These are phyloP conservation scores for Cynocephalus volans DNA, from an alignment of 2,113 vertebrate genomes.

Conservation along the genomic window DNA sequence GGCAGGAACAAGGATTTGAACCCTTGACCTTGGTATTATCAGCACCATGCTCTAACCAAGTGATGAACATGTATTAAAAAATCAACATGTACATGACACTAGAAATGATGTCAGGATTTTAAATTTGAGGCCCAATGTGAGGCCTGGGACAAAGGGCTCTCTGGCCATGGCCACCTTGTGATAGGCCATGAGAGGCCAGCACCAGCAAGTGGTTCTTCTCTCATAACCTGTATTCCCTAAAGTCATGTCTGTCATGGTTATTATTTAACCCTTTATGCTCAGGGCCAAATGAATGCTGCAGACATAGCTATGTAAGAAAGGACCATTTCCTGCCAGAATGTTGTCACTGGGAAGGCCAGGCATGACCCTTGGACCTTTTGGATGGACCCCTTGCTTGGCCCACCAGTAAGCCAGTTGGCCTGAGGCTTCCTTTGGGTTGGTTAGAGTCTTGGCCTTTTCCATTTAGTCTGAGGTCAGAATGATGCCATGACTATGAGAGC, in stretches of 20 bases:
- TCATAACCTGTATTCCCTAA: rapidly evolving
- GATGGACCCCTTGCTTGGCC: not conserved
- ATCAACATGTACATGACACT: not conserved
- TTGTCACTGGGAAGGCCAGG: not conserved
- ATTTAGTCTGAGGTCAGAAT: not conserved
- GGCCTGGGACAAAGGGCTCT: not conserved
- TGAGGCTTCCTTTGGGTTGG: not conserved
- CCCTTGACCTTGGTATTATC: too few relatives aligned
- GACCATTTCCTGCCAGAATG: not conserved
- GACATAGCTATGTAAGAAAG: not conserved
- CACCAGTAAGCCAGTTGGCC: not conserved
- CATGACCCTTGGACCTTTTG: not conserved
- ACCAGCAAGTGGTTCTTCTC: not conserved
- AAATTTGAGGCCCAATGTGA: not conserved
- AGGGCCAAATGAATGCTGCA: not conserved
- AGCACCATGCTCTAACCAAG: too few relatives aligned
- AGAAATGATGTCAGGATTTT: not conserved
- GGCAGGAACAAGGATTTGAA: too few relatives aligned
- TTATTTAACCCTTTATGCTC: not conserved
- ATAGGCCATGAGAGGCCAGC: not conserved
- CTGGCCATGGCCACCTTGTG: not conserved
- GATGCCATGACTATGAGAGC: not conserved
- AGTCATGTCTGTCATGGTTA: not conserved
- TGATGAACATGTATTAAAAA: not conserved
- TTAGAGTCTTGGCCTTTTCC: not conserved